Evolutionary conservation across 2,888 invertebrate genomes (phyloP), one percentile per base, ranked within the genome.

Genomic region (Entomobrya proxima): DNA sequence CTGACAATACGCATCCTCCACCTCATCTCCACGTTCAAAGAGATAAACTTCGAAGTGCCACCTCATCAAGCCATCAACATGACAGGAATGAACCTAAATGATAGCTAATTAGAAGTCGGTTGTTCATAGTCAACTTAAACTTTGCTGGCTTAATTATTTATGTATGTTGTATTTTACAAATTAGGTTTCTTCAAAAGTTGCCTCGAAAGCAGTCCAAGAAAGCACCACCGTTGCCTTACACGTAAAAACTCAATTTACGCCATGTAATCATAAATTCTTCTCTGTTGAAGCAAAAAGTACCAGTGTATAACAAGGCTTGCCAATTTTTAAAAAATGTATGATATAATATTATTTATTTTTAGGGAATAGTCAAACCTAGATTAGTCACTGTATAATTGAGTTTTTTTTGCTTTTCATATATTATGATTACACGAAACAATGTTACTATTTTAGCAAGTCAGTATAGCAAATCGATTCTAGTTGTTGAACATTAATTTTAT

Each of bases 51-150:
- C 24, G 80, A 27, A 61, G 61, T 40, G 40, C 76, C 24, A 30
- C 83, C 27, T 76, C 83, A 24, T 58, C 69, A 1, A 83, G 64
- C 69, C 83, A 83, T 32, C 82, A 75, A 24, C 77, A 84, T 47
- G 74, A 72, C 40, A 72, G 72, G 75, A 21, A 27, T 7, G 74
- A 78, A 24, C 74, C 85, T n/a, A 85, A 85, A 64, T 85, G 40
- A 64, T 78, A 74, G 74, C 32, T 47, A 24, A 47, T 27, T 55
- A 37, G n/a, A n/a, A n/a, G n/a, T n/a, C n/a, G n/a, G 11, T 40
- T 37, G 9, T 13, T 40, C 24, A 21, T 35, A 18, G 32, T 32
- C 61, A 64, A 9, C 30, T 13, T 7, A 61, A 30, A 3, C 13
- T 30, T 13, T 35, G 35, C 18, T 61, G 61, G 61, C 61, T 35